Base-by-base conservation (phyloP, 2,113 vertebrate species). In the Lampris incognitus region DNA sequence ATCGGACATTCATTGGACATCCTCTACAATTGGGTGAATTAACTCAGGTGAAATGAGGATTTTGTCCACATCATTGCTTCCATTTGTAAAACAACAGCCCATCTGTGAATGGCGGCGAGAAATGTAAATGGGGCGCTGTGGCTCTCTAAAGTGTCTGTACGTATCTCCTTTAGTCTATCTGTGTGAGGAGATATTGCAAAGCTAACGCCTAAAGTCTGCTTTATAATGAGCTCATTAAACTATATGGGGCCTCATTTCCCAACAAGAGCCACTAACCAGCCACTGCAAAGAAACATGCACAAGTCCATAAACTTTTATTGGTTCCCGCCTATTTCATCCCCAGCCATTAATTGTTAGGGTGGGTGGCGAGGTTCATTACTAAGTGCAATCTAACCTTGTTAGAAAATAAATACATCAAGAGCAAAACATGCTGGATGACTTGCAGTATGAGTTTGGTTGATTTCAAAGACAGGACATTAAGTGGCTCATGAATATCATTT, bases 241-340 rank as follows among this genome's bases (percentile, higher is more conserved):
- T 70, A 74, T 85, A 93, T 83, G 88, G 82, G 57, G 83, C 81
- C 84, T 89, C 85, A 92, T 93, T 92, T 91, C 82, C 87, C 86
- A 89, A 86, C 88, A 93, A 93, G 49, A 90, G 65, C 69, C 83
- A 83, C 82, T 88, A 89, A 91, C 90, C 85, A 92, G 76, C 86
- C 71, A 74, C 79, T 76, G 85, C 79, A 89, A 79, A 84, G 82
- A 70, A 85, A 82, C 61, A 82, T 78, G 85, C 24, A 83, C 76
- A 87, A 95, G 93, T 93, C 91, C 88, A 93, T 94, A 94, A 90
- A 90, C 65, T 84, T 93, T 93, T 92, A 94, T 92, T 74, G 78
- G 88, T 76, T 86, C 83, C 80, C 81, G 85, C 79, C 88, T 87
- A 90, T 88, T 81, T 77, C 72, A 84, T 86, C 85, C 71, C 65